Base-by-base conservation (phyloP, 2,797 vertebrate species). In the Poecilia velifera region DNA sequence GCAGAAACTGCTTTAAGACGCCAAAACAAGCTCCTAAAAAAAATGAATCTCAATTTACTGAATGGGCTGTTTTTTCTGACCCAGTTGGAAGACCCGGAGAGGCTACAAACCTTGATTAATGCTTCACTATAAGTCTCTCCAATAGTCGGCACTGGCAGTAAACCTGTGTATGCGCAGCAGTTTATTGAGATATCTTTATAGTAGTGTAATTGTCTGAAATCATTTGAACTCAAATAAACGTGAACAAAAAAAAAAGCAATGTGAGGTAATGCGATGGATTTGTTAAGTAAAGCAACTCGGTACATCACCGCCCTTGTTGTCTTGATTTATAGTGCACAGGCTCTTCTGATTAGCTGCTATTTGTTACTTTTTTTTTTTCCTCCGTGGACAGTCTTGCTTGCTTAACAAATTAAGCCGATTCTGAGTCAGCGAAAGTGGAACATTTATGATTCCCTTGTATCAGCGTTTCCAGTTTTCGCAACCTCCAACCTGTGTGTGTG, bases 351-450 rank as follows among this genome's bases (percentile, higher is more conserved):
- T 34, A 64, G 62, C 34, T 64, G 34, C 62, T 36, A 39, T 64
- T 36, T 39, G 31, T 64, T 64, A 22, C 31, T 76, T 82, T 78
- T 73, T 71, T 71, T 84, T 79, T 13, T 0, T 0, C 18, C 78
- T 76, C 39, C 74, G 81, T 68, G 39, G 74, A 76, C 46, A 36
- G 72, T 88, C 74, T 74, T 84, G 79, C 77, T 84, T 77, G 81
- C 79, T 87, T 81, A 89, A 88, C 74, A 85, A 86, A 91, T 91
- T 86, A 70, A 81, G 84, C 49, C 34, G 51, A 79, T 81, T 85
- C 89, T 90, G 89, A 92, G 87, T 91, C 91, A 93, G 90, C 90
- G 39, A 28, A 85, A 87, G 34, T 73, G 78, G 83, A 87, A 74
- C 78, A 73, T 89, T 84, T 74, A 87, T 88, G 78, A 86, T 78